Conservation (phyloP, 2,888 invertebrate genomes). For the Eupsilia transversa region DNA sequence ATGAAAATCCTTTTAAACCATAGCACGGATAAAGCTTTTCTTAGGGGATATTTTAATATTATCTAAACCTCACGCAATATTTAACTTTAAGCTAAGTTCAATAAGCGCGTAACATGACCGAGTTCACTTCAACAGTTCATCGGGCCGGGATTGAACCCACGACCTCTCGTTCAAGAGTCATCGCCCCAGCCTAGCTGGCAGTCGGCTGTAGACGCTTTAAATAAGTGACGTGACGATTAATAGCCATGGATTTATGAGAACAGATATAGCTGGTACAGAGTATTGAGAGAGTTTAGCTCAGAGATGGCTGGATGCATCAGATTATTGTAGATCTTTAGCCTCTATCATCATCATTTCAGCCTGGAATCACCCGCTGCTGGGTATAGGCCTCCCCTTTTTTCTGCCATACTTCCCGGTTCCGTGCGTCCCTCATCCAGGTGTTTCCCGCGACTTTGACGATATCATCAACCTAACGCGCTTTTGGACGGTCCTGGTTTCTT, state of each 20-base stretch:
- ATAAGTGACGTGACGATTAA: slow-evolving; percentile 37
- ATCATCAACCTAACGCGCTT: no score
- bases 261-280: background rate
- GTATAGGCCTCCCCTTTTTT: no score
- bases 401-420: no score
- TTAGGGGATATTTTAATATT: background rate
- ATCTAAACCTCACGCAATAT: slow-evolving; percentile 6
- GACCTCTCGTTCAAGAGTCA: slow-evolving; percentile 58
- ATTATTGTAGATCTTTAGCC: background rate
- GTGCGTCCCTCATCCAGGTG: no score
- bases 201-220: slow-evolving; percentile 26
- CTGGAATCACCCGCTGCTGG: no score
- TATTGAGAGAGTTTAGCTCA: background rate
- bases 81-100: slow-evolving; percentile 26
- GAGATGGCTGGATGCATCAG: background rate
- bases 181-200: slow-evolving; percentile 46
- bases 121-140: slow-evolving; percentile 54
- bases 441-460: no score
- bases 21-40: background rate
- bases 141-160: slow-evolving; percentile 53
- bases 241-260: slow-evolving; percentile 15
- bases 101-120: slow-evolving; percentile 33
- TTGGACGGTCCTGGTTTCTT: no score
- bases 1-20: no score
- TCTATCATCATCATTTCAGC: no score